Evolutionary conservation across 2,797 vertebrate species (phyloP).

Genomic region (Gymnothorax reevesii): DNA sequence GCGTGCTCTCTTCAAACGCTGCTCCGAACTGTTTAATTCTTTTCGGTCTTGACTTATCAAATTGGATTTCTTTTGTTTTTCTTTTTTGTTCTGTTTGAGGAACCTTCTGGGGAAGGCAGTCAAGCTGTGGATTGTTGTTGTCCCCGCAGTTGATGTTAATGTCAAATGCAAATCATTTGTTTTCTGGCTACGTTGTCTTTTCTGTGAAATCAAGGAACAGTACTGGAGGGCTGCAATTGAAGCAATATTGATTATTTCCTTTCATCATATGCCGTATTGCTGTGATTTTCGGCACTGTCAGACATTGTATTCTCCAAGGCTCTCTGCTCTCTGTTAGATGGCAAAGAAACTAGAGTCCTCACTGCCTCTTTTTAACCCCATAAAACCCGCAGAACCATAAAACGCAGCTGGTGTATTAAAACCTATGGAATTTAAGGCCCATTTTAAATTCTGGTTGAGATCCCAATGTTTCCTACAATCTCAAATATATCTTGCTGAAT

Average conservation of each 20-base stretch:
- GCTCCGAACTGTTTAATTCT: constrained; percentile 8
- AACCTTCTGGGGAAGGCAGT: not conserved
- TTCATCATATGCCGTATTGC: constrained; percentile 42
- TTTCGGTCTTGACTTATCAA: constrained; percentile 43
- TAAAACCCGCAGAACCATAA: too few relatives aligned
- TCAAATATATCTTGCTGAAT: too few relatives aligned
- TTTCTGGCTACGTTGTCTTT: not conserved
- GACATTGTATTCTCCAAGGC: not conserved
- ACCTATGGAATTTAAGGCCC: too few relatives aligned
- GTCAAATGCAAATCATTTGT: constrained; percentile 58
- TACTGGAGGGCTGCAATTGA: constrained; percentile 57
- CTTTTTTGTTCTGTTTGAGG: constrained; percentile 1
- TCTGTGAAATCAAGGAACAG: constrained; percentile 27
- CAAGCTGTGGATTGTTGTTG: not conserved
- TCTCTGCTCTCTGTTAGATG: not conserved
- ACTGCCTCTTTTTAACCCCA: too few relatives aligned
- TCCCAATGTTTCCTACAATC: too few relatives aligned
- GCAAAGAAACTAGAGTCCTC: not conserved
- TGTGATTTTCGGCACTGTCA: not conserved
- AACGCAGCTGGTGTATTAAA: too few relatives aligned
- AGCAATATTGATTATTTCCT: constrained; percentile 60
- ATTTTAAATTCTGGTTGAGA: too few relatives aligned
- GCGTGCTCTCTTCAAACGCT: constrained; percentile 36
- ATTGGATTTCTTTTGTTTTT: constrained; percentile 26
- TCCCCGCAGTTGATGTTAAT: constrained; percentile 65